These are phyloP conservation scores for Meteorus colon DNA, from an alignment of 2,888 invertebrate genomes.

Conservation along the genomic window DNA sequence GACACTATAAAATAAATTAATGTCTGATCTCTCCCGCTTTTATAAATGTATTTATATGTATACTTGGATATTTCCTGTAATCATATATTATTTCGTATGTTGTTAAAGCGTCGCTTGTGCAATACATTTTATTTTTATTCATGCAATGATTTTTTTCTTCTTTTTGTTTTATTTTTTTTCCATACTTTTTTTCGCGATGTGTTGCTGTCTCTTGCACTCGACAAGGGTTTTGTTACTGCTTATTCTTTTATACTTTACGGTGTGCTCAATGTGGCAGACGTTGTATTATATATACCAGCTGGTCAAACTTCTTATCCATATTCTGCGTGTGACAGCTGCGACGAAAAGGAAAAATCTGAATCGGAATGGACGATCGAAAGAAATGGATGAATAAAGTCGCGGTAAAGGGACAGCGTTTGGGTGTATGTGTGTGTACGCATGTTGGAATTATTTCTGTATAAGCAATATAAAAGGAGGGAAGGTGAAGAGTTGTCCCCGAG, in stretches of 20 bases:
- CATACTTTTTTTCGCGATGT: neutral
- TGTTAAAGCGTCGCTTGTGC: neutral
- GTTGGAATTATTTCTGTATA: no score
- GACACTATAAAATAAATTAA: conserved; percentile 37
- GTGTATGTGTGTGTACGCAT: no score
- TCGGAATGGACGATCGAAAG: conserved; percentile 51
- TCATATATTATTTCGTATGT: conserved; percentile 19
- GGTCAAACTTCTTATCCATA: conserved; percentile 77
- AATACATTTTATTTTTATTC: neutral
- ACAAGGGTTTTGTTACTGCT: neutral
- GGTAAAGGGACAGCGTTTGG: neutral
- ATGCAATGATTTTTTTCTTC: neutral
- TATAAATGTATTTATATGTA: neutral
- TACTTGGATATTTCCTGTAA: conserved; percentile 1
- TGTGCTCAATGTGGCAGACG: conserved; percentile 7
- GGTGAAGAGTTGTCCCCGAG: conserved; percentile 5
- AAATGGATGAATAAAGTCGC: conserved; percentile 32
- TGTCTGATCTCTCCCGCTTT: conserved; percentile 6
- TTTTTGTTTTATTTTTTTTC: neutral
- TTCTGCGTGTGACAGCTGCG: conserved; percentile 74
- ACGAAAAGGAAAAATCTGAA: conserved; percentile 56
- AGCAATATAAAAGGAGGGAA: no score
- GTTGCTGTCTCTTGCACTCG: neutral
- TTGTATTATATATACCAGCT: conserved; percentile 73
- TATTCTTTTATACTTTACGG: conserved; percentile 16